Conservation (phyloP, 1,140 invertebrate species). For the Drosophila tani region DNA sequence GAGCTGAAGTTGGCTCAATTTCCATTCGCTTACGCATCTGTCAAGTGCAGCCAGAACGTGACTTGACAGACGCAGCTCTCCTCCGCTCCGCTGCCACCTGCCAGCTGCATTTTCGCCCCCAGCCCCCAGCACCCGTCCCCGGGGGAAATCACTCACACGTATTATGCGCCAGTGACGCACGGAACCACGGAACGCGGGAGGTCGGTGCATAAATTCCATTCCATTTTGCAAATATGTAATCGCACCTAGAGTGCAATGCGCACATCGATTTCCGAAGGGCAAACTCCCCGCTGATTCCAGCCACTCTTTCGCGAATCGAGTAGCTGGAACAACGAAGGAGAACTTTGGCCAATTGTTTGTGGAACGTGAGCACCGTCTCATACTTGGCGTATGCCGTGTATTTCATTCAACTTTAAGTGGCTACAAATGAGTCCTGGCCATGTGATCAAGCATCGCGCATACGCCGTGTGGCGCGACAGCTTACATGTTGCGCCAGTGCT, state of each 20-base stretch:
- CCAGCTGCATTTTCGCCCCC: conserved; percentile 9
- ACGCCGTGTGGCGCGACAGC: conserved; percentile 38
- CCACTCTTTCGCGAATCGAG: conserved; percentile 5
- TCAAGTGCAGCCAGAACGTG: conserved; percentile 48
- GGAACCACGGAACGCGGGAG: not conserved
- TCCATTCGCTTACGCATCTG: conserved; percentile 37
- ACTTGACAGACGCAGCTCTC: conserved; percentile 34
- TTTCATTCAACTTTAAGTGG: conserved; percentile 49
- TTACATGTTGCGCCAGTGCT: conserved; percentile 17
- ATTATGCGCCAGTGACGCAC: conserved; percentile 35
- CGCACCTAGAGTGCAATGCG: conserved; percentile 60
- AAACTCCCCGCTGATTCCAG: conserved; percentile 4
- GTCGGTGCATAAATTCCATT: conserved; percentile 67
- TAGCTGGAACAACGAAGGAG: conserved; percentile 30
- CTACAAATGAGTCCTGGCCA: conserved; percentile 33
- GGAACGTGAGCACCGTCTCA: conserved; percentile 53
- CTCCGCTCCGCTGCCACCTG: conserved; percentile 1
- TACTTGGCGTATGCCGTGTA: conserved; percentile 8
- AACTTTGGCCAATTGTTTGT: conserved; percentile 64
- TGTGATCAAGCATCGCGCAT: conserved; percentile 49
- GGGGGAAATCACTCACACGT: conserved; percentile 67
- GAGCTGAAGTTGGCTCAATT: conserved; percentile 48
- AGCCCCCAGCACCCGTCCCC: conserved; percentile 23
- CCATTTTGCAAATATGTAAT: conserved; percentile 80
- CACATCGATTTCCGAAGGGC: conserved; percentile 41